These are phyloP conservation scores for Callipepla californica DNA, from an alignment of 2,113 vertebrate species.

Conservation along the genomic window DNA sequence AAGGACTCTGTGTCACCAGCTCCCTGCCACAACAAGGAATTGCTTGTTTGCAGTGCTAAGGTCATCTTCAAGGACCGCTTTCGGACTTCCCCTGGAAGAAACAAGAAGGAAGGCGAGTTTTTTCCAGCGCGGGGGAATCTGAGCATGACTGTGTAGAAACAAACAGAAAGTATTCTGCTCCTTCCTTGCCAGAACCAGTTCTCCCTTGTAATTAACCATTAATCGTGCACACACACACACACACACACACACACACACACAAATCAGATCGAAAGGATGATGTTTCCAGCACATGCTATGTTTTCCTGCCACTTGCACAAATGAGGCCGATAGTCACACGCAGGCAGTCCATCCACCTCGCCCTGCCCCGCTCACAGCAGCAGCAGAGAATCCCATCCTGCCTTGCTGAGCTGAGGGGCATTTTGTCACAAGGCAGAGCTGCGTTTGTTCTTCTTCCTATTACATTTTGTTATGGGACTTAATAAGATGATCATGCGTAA, in stretches of 20 bases:
- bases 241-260: neutral
- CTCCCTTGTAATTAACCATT: constrained; percentile 25
- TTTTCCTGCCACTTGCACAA: neutral
- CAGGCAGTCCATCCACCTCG: fast-evolving
- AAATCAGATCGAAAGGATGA: neutral
- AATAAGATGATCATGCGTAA: neutral
- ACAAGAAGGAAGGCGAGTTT: constrained; percentile 37
- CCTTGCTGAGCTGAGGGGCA: neutral
- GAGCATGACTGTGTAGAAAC: constrained; percentile 28
- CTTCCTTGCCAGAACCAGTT: neutral
- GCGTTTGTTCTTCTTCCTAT: neutral
- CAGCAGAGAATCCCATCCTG: fast-evolving
- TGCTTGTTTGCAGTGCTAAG: constrained; percentile 66
- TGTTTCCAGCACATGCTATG: neutral
- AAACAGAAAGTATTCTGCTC: constrained; percentile 8
- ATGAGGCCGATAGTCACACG: neutral
- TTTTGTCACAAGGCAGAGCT: neutral
- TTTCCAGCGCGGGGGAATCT: constrained; percentile 15
- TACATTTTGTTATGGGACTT: neutral
- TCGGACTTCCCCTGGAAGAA: constrained; percentile 52
- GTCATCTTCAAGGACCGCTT: constrained; percentile 68
- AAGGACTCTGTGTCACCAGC: constrained; percentile 59
- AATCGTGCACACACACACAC: neutral
- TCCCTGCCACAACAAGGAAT: constrained; percentile 20
- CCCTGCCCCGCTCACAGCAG: neutral